Evolutionary conservation across 2,113 vertebrate genomes (phyloP), one percentile per base, ranked within the genome.

Genomic region (Neodontobutis hainanensis): DNA sequence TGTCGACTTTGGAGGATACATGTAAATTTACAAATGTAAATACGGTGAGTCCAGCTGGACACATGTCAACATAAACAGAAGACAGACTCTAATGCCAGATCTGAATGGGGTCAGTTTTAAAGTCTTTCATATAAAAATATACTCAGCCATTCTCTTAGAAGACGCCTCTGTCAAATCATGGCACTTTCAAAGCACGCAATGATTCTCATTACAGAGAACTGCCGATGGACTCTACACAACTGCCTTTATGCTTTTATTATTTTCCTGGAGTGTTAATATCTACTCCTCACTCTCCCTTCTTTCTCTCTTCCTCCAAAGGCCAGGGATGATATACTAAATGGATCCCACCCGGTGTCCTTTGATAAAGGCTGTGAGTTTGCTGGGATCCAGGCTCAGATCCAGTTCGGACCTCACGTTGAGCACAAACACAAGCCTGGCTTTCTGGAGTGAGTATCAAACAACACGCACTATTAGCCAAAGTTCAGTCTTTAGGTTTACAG

Each of bases 401-500:
- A 99, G 86, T 99, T 99, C 32, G 97, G 97, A 87, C 96, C 97
- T 85, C 96, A 99, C 3, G 95, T 96, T 78, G 97, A 99, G 67
- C 95, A 95, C 90, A 99, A 99, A 89, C 97, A 99, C 92, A 99
- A 98, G 84, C 95, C 96, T 14, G 97, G 97, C 91, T 99, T 99
- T 88, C 88, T 99, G 65, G 97, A 99, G 97, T 99, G 96, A 96
- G 92, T 71, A 48, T 59, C 55, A 16, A 55, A 65, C 16, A 57
- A 38, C 19, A 77, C 74, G 19, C 73, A 44, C 62, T 11, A 27
- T 27, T 1, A 27, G 19, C 5, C 3, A 40, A 8, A 2, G 38
- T 40, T 8, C 38, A 40, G 5, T 40, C 38, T 40, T 62, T 49
- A 14, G 35, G 36, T 6, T 76, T 49, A 66, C 59, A 78, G 72